Evolutionary conservation across 2,113 vertebrate species (phyloP).

Genomic region (Aptenodytes forsteri): DNA sequence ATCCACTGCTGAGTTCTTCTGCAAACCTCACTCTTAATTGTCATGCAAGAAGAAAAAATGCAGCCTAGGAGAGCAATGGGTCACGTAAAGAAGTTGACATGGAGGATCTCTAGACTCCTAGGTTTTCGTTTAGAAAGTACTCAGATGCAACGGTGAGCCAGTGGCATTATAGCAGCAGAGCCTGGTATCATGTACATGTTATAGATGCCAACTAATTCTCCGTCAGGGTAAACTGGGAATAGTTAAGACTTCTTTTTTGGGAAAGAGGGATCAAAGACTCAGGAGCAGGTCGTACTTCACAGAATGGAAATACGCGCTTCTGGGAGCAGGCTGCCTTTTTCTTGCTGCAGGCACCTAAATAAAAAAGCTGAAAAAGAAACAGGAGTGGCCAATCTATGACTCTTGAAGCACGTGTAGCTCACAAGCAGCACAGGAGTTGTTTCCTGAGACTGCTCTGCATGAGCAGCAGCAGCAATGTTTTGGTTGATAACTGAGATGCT

Average conservation of each 20-base stretch:
- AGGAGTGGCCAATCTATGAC: not conserved
- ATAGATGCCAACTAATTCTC: not conserved
- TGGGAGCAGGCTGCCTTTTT: not conserved
- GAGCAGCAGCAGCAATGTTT: not conserved
- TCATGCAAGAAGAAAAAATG: not conserved
- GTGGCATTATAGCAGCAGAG: not conserved
- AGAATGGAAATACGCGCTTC: not conserved
- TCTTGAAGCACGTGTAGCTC: not conserved
- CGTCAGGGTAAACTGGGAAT: not conserved
- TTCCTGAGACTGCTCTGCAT: not conserved
- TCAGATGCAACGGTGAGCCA: not conserved
- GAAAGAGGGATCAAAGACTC: not conserved
- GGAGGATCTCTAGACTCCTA: not conserved
- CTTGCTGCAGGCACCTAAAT: constrained; percentile 10
- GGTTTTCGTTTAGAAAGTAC: not conserved
- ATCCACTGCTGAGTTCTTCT: not conserved
- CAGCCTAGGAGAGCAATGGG: not conserved
- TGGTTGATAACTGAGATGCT: not conserved
- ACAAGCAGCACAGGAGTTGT: not conserved
- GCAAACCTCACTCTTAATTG: not conserved
- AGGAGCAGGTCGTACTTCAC: not conserved
- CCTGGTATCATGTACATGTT: not conserved
- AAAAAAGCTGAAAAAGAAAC: constrained; percentile 58
- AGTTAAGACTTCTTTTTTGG: not conserved
- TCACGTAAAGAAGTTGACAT: not conserved